Conservation (phyloP, 2,797 vertebrate genomes). For the Pyrocephalus nanus region DNA sequence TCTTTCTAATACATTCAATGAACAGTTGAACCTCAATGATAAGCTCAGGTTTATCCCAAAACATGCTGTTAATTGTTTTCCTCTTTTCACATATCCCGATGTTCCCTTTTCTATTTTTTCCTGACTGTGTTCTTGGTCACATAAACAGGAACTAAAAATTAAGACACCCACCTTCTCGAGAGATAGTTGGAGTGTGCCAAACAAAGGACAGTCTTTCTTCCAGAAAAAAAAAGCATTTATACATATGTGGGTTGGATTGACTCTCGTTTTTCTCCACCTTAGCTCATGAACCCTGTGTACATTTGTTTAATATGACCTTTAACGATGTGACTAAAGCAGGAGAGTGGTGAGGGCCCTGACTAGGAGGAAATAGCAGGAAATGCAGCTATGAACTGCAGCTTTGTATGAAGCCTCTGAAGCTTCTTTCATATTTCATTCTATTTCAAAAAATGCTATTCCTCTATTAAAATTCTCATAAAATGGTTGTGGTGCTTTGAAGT, state of each 20-base stretch:
- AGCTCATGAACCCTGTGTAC: neutral
- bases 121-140: neutral
- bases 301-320: neutral
- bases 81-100: neutral
- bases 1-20: neutral
- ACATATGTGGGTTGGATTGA: neutral
- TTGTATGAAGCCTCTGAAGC: neutral
- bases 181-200: neutral
- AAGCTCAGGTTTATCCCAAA: neutral
- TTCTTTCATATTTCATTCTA: neutral
- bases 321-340: neutral
- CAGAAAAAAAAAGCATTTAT: neutral
- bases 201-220: neutral
- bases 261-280: neutral
- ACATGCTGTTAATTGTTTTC: neutral
- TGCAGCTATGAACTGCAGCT: neutral
- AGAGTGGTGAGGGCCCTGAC: neutral
- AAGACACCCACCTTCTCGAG: neutral
- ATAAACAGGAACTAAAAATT: neutral
- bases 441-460: neutral
- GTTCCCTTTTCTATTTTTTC: neutral
- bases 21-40: neutral
- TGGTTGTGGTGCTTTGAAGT: slow-evolving; percentile 12
- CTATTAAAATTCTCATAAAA: neutral
- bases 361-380: neutral